Evolutionary conservation across 2,113 vertebrate species (phyloP), one percentile per base, ranked within the genome.

Genomic region (Engraulis encrasicolus): DNA sequence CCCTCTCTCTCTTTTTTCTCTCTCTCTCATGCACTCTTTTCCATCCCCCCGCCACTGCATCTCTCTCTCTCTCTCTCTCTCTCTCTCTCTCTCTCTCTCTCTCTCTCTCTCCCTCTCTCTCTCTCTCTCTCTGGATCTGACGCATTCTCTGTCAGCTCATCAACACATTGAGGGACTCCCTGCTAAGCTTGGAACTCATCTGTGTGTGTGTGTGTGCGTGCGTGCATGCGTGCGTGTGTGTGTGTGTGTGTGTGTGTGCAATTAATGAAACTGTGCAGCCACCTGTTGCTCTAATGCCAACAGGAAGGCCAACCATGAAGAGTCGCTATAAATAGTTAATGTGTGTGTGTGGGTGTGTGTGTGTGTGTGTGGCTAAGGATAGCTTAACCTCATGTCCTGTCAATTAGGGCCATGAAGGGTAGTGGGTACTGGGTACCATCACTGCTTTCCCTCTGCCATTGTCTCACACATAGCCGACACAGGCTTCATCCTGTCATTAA

Each of bases 241-340:
- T 66, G 23, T 66, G 58, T 66, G 58, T 66, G 58, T 66, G 54
- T n/a, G 54, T n/a, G 19, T n/a, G 58, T 66, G 58, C 27, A 66
- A 66, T 66, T 66, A 66, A 31, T 31, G 58, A 27, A 66, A 66
- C 58, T 66, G 58, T 14, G 6, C 58, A 27, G 58, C 58, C 58
- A 66, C 58, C 58, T 66, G 58, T 66, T 31, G 58, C 58, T 66
- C 1, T 66, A 66, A 66, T 66, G 58, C 23, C 58, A 66, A 31
- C 58, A 66, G 27, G 23, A 66, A 66, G 58, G 58, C 58, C 58
- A 66, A 31, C 58, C 58, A 12, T 66, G 27, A 66, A 66, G 23
- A 14, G 58, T 1, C 14, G 58, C 6, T 11, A 66, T 66, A 23
- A 66, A 66, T 66, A 66, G 23, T 66, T 66, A 14, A 66, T 66